A percentile compares a stretch with the other conserved stretches of the same genome.
phyloP scores from a whole-genome alignment of 2,888 invertebrate genomes.

The Gandaritis pyraliata region DNA sequence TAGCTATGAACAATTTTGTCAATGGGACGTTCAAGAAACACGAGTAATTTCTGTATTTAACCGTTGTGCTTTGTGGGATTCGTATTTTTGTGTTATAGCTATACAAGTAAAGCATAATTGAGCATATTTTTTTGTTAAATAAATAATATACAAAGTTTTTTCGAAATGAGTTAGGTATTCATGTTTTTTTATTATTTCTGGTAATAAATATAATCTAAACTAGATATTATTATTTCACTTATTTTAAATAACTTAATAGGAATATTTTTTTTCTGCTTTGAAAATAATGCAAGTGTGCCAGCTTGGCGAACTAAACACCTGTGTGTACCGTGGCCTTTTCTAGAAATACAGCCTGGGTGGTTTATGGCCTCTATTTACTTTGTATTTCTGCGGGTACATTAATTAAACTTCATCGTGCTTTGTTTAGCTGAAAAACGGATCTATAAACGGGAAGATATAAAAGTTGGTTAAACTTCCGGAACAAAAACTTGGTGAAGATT shows the following conservation, averaged over 20 bases:
- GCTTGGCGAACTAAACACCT: constrained; percentile 31
- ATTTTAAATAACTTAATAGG: not conserved
- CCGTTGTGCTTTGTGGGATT: too few relatives aligned
- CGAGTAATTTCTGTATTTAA: too few relatives aligned
- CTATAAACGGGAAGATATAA: constrained; percentile 25
- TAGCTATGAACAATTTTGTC: not conserved
- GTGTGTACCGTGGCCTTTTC: constrained; percentile 47
- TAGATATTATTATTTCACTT: not conserved
- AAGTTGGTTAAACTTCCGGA: constrained; percentile 26
- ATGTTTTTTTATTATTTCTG: too few relatives aligned
- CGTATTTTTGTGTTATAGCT: too few relatives aligned
- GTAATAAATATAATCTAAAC: too few relatives aligned
- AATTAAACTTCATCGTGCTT: constrained; percentile 61
- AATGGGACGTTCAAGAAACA: not conserved
- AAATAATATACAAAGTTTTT: too few relatives aligned
- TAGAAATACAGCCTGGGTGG: constrained; percentile 54
- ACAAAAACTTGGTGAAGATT: not conserved
- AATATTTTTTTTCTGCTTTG: not conserved
- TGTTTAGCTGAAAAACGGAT: constrained; percentile 48
- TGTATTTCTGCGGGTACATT: constrained; percentile 61
- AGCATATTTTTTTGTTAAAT: too few relatives aligned
- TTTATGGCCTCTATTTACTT: constrained; percentile 64
- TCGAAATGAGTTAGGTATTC: too few relatives aligned
- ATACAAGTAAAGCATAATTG: too few relatives aligned
- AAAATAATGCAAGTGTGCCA: not conserved